phyloP scores from a whole-genome alignment of 2,113 vertebrate species.

The Xyrauchen texanus region DNA sequence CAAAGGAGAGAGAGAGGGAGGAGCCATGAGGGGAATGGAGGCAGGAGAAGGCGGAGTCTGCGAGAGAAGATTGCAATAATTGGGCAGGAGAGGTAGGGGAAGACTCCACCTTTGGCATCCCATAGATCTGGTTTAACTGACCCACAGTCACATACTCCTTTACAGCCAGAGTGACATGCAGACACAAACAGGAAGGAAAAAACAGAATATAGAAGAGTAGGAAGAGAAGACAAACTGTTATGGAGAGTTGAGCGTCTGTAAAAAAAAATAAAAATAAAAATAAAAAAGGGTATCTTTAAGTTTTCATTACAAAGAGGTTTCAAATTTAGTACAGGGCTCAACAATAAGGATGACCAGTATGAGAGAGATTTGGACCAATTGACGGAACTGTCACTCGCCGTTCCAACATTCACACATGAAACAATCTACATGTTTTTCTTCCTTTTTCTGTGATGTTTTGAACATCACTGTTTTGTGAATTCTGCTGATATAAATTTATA shows the following conservation, averaged over 20 bases:
- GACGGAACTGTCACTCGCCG: too few species aligned
- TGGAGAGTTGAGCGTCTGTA: neutral
- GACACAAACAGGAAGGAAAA: slow-evolving; percentile 17
- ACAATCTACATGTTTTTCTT: too few species aligned
- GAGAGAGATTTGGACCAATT: too few species aligned
- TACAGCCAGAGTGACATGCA: slow-evolving; percentile 2
- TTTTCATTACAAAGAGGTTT: too few species aligned
- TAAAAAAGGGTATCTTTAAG: neutral
- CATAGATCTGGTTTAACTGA: slow-evolving; percentile 73
- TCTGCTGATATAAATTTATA: too few species aligned
- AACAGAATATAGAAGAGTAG: slow-evolving; percentile 32
- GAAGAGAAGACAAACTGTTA: slow-evolving; percentile 61
- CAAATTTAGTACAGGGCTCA: neutral
- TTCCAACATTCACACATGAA: too few species aligned
- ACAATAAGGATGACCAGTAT: too few species aligned
- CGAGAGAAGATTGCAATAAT: slow-evolving; percentile 64
- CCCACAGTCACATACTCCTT: slow-evolving; percentile 72
- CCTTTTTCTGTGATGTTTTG: too few species aligned
- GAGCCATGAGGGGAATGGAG: slow-evolving; percentile 74
- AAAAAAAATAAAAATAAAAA: too few species aligned
- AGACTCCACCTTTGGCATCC: slow-evolving; percentile 75
- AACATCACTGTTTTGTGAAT: too few species aligned
- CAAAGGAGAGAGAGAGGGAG: slow-evolving; percentile 74
- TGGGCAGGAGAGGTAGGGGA: slow-evolving; percentile 70
- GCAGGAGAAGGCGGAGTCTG: slow-evolving; percentile 71